These are phyloP conservation scores for Ophonus ardosiacus DNA, from an alignment of 2,888 invertebrate species.

Conservation along the genomic window DNA sequence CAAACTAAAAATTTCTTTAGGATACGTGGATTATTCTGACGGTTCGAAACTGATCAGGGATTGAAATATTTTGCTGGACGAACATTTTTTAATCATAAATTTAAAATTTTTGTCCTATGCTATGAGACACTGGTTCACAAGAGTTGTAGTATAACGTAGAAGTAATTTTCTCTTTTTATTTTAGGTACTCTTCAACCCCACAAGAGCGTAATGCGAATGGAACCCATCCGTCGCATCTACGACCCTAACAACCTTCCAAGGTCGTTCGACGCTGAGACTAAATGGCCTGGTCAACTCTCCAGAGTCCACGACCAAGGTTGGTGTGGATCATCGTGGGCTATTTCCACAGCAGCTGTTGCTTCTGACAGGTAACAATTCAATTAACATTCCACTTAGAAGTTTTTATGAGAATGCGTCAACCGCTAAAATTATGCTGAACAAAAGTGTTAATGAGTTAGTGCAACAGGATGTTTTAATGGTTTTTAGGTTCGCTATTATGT, in stretches of 20 bases:
- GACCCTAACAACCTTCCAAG: slow-evolving; percentile 81
- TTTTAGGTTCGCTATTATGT: slow-evolving; percentile 87
- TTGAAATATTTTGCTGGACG: no score
- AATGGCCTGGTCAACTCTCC: slow-evolving; percentile 87
- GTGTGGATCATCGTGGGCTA: slow-evolving; percentile 95
- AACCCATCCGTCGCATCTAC: slow-evolving; percentile 79
- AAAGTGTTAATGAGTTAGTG: neutral
- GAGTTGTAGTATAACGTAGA: no score
- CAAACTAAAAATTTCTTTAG: no score
- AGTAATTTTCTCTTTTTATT: neutral
- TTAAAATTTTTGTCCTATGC: no score
- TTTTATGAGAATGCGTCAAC: slow-evolving; percentile 9
- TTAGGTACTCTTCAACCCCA: slow-evolving; percentile 78
- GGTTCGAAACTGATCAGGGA: no score
- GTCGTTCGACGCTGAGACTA: slow-evolving; percentile 85
- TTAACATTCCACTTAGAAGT: neutral
- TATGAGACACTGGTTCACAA: no score
- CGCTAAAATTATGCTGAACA: slow-evolving; percentile 17
- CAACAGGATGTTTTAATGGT: neutral
- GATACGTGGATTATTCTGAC: no score
- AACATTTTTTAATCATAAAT: no score
- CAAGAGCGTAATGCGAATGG: slow-evolving; percentile 78
- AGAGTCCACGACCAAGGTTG: slow-evolving; percentile 85
- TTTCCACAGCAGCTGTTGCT: slow-evolving; percentile 89
- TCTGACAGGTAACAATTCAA: slow-evolving; percentile 82